Percentiles rank a stretch among this genome's conserved stretches.
Evolutionary conservation across 2,888 invertebrate genomes (phyloP).

Genomic region (Malthinus flaveolus): DNA sequence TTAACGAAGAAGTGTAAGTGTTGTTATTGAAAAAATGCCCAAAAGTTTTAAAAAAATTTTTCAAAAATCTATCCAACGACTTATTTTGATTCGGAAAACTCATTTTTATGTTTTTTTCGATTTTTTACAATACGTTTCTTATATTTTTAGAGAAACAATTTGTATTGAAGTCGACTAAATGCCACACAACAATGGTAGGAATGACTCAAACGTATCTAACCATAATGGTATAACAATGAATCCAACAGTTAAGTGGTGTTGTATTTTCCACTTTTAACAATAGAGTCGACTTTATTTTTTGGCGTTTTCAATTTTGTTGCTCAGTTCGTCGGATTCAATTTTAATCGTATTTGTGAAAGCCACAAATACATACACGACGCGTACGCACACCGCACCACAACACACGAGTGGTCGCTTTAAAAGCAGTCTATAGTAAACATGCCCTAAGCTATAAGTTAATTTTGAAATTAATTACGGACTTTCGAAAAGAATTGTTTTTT

Average conservation of each 20-base stretch:
- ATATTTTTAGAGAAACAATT: constrained; percentile 36
- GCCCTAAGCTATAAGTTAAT: constrained; percentile 11
- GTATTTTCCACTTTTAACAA: constrained; percentile 36
- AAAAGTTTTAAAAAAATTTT: neutral
- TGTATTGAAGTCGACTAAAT: constrained; percentile 38
- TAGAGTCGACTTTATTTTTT: constrained; percentile 39
- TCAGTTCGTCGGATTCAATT: constrained; percentile 30
- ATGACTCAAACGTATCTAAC: constrained; percentile 42
- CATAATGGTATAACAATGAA: constrained; percentile 44
- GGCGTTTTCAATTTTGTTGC: constrained; percentile 33
- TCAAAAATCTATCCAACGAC: neutral
- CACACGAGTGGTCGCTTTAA: constrained; percentile 27
- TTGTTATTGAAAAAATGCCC: neutral
- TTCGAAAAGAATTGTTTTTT: neutral
- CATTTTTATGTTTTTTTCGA: neutral
- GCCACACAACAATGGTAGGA: constrained; percentile 42
- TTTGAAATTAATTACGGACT: constrained; percentile 3
- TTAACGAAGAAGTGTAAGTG: neutral
- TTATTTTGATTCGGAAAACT: too few relatives aligned
- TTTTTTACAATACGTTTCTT: constrained; percentile 34
- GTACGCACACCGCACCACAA: constrained; percentile 8
- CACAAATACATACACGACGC: constrained; percentile 19
- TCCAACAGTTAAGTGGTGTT: constrained; percentile 41
- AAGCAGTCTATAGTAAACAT: constrained; percentile 29
- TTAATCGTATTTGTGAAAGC: constrained; percentile 36